A percentile compares a stretch with the other conserved stretches of the same genome.
These are phyloP conservation scores for Cettia cetti DNA, from an alignment of 2,113 vertebrate species.

Conservation along the genomic window DNA sequence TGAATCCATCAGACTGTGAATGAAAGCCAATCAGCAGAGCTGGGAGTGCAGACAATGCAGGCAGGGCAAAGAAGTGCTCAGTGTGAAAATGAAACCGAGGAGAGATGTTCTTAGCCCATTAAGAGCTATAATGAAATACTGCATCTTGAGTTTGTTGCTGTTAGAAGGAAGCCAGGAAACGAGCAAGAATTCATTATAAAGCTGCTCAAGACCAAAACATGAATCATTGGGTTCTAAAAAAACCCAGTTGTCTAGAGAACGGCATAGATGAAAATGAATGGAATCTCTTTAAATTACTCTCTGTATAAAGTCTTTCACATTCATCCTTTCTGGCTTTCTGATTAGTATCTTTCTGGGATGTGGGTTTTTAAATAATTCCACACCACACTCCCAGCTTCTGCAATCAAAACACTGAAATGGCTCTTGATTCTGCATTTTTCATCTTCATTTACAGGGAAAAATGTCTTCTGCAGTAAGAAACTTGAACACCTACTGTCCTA, in stretches of 20 bases:
- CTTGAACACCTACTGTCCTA: neutral
- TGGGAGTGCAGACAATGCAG: neutral
- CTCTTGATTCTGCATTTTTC: conserved; percentile 42
- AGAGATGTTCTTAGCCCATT: conserved; percentile 4
- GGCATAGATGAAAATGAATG: conserved; percentile 51
- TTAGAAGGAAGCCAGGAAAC: conserved; percentile 38
- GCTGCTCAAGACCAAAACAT: conserved; percentile 50
- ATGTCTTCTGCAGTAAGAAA: neutral
- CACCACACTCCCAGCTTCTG: neutral
- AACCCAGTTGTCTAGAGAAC: conserved; percentile 43
- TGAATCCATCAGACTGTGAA: neutral
- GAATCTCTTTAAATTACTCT: conserved; percentile 60
- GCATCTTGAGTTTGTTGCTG: conserved; percentile 34
- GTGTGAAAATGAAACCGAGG: neutral
- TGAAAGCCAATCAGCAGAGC: neutral
- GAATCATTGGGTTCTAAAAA: conserved; percentile 55
- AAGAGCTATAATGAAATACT: conserved; percentile 44
- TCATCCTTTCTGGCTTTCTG: conserved; percentile 46
- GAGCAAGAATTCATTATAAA: conserved; percentile 54
- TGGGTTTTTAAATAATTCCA: conserved; percentile 39
- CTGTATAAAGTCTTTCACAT: conserved; percentile 46
- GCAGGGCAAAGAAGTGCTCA: neutral
- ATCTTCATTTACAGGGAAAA: conserved; percentile 26
- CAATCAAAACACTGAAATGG: conserved; percentile 53
- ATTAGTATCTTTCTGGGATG: conserved; percentile 50